phyloP scores from a whole-genome alignment of 2,888 invertebrate species.

The Rhamnusium bicolor region DNA sequence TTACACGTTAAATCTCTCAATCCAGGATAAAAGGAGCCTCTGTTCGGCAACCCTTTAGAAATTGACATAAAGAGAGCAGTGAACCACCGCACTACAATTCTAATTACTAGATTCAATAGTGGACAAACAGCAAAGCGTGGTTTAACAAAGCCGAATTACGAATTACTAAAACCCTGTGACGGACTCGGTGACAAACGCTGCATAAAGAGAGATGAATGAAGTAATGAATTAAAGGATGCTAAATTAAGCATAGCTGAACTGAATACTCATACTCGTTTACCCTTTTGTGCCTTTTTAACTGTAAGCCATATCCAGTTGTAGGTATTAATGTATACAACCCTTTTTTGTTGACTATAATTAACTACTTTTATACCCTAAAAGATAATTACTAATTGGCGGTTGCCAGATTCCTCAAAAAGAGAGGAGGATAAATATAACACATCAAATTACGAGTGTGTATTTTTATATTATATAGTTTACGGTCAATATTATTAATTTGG shows the following conservation, averaged over 20 bases:
- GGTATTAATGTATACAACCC: slow-evolving; percentile 17
- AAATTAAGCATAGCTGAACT: not conserved
- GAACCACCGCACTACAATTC: not conserved
- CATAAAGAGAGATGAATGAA: slow-evolving; percentile 13
- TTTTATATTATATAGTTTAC: too few species aligned
- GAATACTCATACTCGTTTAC: not conserved
- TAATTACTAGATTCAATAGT: slow-evolving; percentile 14
- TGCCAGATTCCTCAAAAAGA: not conserved
- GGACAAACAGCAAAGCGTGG: slow-evolving; percentile 11
- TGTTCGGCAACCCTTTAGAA: not conserved
- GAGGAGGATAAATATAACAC: not conserved
- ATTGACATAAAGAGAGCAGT: not conserved
- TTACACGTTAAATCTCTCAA: not conserved
- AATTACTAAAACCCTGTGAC: not conserved
- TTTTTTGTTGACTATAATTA: slow-evolving; percentile 5
- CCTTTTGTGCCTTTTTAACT: slow-evolving; percentile 16
- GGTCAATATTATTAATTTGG: too few species aligned
- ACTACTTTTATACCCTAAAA: not conserved
- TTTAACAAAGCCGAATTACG: slow-evolving; percentile 10
- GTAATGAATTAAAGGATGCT: slow-evolving; percentile 3
- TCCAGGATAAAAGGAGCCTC: not conserved
- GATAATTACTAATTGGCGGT: slow-evolving; percentile 14
- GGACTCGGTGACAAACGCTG: slow-evolving; percentile 9
- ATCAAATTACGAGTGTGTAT: too few species aligned
- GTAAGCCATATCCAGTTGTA: slow-evolving; percentile 13